phyloP scores from a whole-genome alignment of 64 coral and sea anemone species.

The Catalaphyllia jardinei region DNA sequence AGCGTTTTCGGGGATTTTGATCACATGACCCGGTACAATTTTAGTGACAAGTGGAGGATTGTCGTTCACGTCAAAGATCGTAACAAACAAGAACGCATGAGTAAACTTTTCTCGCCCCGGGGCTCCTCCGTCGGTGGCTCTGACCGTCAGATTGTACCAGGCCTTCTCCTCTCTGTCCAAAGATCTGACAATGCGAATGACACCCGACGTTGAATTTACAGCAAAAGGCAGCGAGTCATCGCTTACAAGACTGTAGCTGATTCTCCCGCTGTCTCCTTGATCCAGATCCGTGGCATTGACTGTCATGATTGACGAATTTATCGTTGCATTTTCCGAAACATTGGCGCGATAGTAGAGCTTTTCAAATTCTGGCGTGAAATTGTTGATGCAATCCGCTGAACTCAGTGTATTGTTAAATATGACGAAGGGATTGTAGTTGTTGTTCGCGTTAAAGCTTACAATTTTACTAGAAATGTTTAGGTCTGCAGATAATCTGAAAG shows the following conservation, averaged over 20 bases:
- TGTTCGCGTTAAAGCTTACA: conserved; percentile 11
- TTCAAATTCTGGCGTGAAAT: conserved; percentile 52
- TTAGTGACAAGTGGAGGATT: conserved; percentile 29
- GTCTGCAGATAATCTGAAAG: conserved; percentile 28
- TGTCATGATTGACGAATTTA: conserved; percentile 28
- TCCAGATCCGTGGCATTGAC: conserved; percentile 63
- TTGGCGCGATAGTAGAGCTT: conserved; percentile 23
- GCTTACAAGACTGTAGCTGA: conserved; percentile 48
- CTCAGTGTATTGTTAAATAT: conserved; percentile 56
- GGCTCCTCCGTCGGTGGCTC: conserved; percentile 50
- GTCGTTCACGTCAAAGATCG: conserved; percentile 49
- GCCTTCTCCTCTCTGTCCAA: conserved; percentile 43
- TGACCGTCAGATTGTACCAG: conserved; percentile 53
- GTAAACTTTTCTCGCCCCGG: conserved; percentile 47
- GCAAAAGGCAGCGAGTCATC: conserved; percentile 28
- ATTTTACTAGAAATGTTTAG: background rate
- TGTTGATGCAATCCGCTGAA: conserved; percentile 41
- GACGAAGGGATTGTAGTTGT: conserved; percentile 45
- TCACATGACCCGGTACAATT: conserved; percentile 25
- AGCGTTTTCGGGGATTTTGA: conserved; percentile 58
- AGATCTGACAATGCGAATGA: conserved; percentile 7
- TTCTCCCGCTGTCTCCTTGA: conserved; percentile 40
- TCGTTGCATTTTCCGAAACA: conserved; percentile 53
- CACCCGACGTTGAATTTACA: conserved; percentile 36
- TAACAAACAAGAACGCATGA: conserved; percentile 14